Base-by-base conservation (phyloP, 1,140 invertebrate species). In the Babylonia areolata region DNA sequence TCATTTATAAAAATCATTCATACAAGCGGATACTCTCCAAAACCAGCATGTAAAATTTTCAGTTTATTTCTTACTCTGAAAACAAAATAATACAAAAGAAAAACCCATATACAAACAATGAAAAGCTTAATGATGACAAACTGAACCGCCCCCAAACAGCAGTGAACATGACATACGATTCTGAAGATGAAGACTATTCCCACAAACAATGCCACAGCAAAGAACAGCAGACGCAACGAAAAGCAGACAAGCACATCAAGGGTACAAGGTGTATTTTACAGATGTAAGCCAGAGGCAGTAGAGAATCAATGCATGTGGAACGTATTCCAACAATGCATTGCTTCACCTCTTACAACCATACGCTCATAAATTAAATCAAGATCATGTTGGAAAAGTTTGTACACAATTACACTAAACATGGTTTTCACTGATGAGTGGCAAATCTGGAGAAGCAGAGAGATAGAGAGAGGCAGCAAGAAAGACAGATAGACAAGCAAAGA, bases 281-380 rank as follows among this genome's bases (percentile, higher is more conserved):
- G 37, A 77, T 77, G 75, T 77, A 77, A 77, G 75, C 75, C 75
- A 77, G 75, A 77, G 75, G 75, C 75, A 77, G 75, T 37, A 77
- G 35, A 40, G 75, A 77, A 40, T 37, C 75, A 77, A 40, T 77
- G 75, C 75, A 6, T 73, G 31, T 39, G 37, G 37, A 40, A 77
- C 11, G 75, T 37, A 77, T 42, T 40, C 75, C 35, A 40, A 9
- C 35, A 40, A 28, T 20, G 40, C 75, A 77, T 37, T 77, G 75
- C 39, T 77, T 77, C 35, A 77, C 75, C 75, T 77, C 75, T 77
- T 33, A 37, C 31, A 35, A 73, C 31, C 71, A 73, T 35, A 33
- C 31, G 12, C 5, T 73, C 35, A 35, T 37, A 33, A 35, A 33
- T 73, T 2, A 73, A 37, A 33, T 6, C 35, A 73, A 37, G 35